Conservation (phyloP, 2,888 invertebrate genomes). For the Eupithecia insigniata region DNA sequence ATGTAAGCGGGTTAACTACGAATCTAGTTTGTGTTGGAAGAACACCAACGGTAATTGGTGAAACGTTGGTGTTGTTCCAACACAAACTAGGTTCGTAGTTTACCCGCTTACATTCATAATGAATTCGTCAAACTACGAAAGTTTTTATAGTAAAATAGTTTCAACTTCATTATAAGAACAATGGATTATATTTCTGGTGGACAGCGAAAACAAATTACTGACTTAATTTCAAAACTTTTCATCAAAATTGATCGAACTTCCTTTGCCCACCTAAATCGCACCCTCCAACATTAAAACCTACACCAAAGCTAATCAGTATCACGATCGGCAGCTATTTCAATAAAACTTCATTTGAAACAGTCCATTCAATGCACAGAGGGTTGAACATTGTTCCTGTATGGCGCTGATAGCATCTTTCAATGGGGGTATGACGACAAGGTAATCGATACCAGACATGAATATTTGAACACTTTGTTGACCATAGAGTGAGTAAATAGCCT, state of each 20-base stretch:
- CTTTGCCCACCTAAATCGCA: neutral
- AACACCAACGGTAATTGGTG: no score
- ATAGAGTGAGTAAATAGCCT: conserved; percentile 15
- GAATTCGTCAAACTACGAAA: no score
- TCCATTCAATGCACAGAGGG: conserved; percentile 29
- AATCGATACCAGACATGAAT: conserved; percentile 78
- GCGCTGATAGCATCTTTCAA: conserved; percentile 75
- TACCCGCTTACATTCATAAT: no score
- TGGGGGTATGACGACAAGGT: conserved; percentile 64
- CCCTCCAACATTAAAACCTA: neutral
- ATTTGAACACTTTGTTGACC: conserved; percentile 72
- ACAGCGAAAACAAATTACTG: neutral
- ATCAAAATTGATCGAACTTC: neutral
- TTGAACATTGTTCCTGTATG: conserved; percentile 59
- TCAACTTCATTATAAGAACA: neutral
- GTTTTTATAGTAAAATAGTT: no score
- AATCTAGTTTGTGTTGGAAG: no score
- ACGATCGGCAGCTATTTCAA: conserved; percentile 9
- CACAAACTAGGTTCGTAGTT: no score
- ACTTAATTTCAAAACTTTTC: neutral
- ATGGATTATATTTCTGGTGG: neutral
- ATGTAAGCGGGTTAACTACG: no score
- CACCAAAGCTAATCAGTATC: conserved; percentile 5
- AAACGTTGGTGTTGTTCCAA: no score
- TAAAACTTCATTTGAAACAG: conserved; percentile 24